phyloP scores from a whole-genome alignment of 2,797 vertebrate genomes.

The Poliocrania exsul region DNA sequence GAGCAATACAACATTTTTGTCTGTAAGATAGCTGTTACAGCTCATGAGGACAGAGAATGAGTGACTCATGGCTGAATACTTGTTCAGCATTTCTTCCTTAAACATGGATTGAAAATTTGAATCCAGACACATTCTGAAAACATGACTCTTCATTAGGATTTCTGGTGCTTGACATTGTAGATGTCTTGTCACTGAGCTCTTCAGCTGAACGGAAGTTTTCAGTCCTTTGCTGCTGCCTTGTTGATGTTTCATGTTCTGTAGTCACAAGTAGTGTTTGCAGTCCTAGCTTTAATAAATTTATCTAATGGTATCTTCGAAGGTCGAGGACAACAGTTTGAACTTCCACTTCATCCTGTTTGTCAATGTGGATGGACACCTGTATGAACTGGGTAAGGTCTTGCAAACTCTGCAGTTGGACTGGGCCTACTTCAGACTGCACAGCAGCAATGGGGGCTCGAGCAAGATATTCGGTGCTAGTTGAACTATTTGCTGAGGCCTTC shows the following conservation, averaged over 20 bases:
- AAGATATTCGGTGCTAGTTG: neutral
- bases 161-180: neutral
- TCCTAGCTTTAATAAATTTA: rapidly evolving
- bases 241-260: neutral
- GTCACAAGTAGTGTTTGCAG: neutral
- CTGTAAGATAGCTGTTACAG: neutral
- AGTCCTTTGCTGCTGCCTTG: neutral
- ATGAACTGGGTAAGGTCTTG: conserved; percentile 88
- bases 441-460: neutral
- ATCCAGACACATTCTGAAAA: neutral
- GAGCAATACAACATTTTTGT: neutral
- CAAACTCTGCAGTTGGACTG: neutral
- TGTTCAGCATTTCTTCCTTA: neutral
- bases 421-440: neutral
- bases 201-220: neutral
- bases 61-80: neutral
- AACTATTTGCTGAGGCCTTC: neutral
- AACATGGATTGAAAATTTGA: neutral
- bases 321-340: conserved; percentile 88
- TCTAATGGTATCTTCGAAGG: conserved; percentile 72
- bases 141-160: neutral
- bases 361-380: conserved; percentile 88
- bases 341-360: conserved; percentile 96
- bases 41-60: neutral
- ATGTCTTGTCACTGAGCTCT: neutral